These are phyloP conservation scores for Margarornis squamiger DNA, from an alignment of 2,797 vertebrate species.

Conservation along the genomic window DNA sequence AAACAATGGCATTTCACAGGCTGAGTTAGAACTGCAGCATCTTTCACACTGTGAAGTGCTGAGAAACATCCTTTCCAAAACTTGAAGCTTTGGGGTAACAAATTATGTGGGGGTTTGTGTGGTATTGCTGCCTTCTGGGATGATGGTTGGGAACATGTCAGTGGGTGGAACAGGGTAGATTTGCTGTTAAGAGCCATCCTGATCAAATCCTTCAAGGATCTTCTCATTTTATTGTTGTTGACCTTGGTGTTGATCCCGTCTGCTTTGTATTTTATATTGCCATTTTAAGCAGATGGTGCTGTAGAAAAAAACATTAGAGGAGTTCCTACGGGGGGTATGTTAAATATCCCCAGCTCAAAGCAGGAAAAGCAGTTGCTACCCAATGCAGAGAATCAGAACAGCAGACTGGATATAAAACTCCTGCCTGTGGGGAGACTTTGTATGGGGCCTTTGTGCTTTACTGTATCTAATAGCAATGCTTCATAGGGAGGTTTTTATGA, in stretches of 20 bases:
- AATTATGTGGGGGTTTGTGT: background rate
- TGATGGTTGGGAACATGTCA: background rate
- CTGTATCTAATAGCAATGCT: background rate
- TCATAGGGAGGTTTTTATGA: background rate
- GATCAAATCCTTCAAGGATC: background rate
- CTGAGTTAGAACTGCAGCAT: background rate
- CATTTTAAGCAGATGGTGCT: background rate
- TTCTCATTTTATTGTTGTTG: background rate
- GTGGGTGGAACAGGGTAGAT: background rate
- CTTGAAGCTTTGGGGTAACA: background rate
- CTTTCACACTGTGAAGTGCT: background rate
- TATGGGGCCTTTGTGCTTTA: background rate
- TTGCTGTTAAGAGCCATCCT: background rate
- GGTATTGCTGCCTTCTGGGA: background rate
- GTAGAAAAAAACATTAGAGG: background rate
- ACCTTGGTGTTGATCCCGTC: background rate
- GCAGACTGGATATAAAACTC: conserved; percentile 20
- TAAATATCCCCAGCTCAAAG: background rate
- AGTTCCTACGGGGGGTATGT: background rate
- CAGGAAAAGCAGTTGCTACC: background rate
- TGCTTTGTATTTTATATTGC: background rate
- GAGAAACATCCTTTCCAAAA: background rate
- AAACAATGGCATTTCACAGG: background rate
- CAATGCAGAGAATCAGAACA: background rate
- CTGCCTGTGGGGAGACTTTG: background rate